Conservation (phyloP, 2,113 vertebrate species). For the Aphyosemion australe region DNA sequence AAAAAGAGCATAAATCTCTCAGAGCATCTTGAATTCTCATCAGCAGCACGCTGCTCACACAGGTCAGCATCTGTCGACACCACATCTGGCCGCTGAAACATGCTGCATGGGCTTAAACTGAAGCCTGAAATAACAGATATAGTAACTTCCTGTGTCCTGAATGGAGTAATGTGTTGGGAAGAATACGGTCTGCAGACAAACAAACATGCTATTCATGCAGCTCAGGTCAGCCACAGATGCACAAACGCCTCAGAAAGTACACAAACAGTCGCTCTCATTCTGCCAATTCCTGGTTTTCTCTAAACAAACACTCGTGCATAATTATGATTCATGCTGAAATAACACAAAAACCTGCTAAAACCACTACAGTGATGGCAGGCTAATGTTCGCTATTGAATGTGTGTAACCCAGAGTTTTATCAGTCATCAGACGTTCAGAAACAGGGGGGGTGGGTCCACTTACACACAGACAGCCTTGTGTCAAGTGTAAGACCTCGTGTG, state of each 20-base stretch:
- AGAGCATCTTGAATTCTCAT: conserved; percentile 47
- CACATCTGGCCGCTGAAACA: conserved; percentile 26
- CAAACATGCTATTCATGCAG: conserved; percentile 64
- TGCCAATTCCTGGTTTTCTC: conserved; percentile 11
- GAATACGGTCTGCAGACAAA: conserved; percentile 42
- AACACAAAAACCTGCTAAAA: conserved; percentile 10
- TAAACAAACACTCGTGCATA: conserved; percentile 13
- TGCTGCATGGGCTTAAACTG: conserved; percentile 6
- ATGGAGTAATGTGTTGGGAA: conserved; percentile 39
- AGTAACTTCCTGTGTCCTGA: conserved; percentile 41
- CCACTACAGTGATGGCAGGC: background rate
- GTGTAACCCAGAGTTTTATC: conserved; percentile 19
- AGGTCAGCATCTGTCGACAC: conserved; percentile 25
- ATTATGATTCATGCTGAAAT: conserved; percentile 26
- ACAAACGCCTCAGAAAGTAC: conserved; percentile 11
- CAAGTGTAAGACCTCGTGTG: no score
- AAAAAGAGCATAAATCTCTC: conserved; percentile 51
- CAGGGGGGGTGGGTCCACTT: conserved; percentile 19
- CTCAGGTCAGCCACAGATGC: conserved; percentile 38
- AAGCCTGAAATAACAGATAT: conserved; percentile 67
- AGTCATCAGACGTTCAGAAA: conserved; percentile 28
- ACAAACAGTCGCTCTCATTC: conserved; percentile 20
- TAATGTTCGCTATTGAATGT: background rate
- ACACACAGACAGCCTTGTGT: conserved; percentile 32
- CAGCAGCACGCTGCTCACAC: conserved; percentile 5